Evolutionary conservation across 2,888 invertebrate species (phyloP).

Genomic region (Pristionchus arcanus): DNA sequence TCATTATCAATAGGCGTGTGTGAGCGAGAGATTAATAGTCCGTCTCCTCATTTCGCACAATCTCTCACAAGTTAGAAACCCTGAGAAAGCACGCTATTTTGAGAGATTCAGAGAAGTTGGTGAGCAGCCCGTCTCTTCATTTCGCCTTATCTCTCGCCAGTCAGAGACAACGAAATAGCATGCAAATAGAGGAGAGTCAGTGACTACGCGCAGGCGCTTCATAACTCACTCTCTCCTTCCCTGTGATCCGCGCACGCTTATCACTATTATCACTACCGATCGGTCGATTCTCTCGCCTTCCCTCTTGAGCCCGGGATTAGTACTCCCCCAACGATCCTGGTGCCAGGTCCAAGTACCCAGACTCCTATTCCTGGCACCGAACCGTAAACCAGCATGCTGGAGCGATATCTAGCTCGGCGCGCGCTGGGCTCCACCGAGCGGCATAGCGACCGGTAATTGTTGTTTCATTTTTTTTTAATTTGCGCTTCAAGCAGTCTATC

Average conservation of each 20-base stretch:
- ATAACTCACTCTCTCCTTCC: constrained; percentile 29
- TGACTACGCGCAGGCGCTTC: not conserved
- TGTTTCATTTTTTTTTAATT: too few species aligned
- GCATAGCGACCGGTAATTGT: too few species aligned
- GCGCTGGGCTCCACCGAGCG: too few species aligned
- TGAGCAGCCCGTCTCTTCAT: not conserved
- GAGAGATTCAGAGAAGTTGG: not conserved
- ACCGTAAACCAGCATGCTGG: not conserved
- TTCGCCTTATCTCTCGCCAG: not conserved
- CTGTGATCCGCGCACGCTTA: constrained; percentile 27
- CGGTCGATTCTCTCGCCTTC: not conserved
- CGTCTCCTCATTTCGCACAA: not conserved
- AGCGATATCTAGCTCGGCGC: too few species aligned
- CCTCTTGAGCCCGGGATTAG: not conserved
- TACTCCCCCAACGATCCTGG: not conserved
- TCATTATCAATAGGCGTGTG: constrained; percentile 10
- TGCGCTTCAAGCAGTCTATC: too few species aligned
- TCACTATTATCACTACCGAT: constrained; percentile 48
- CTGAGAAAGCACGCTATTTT: not conserved
- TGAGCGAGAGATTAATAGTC: not conserved
- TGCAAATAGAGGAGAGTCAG: not conserved
- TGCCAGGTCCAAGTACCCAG: not conserved
- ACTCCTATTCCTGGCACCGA: not conserved
- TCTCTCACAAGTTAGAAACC: not conserved
- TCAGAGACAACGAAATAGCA: not conserved